These are phyloP conservation scores for Ciconia nigra DNA, from an alignment of 2,797 vertebrate genomes.

Conservation along the genomic window DNA sequence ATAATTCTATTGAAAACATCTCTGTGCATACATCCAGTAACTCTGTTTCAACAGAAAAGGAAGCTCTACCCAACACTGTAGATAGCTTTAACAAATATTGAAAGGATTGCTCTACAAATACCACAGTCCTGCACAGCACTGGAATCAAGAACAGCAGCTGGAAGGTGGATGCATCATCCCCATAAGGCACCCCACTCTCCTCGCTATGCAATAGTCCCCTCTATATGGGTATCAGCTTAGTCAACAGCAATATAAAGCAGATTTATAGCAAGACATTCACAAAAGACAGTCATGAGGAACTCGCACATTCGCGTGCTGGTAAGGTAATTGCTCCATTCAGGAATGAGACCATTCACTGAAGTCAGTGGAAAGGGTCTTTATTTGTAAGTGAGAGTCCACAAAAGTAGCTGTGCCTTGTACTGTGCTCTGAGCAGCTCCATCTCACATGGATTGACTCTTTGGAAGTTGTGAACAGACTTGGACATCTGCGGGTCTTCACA, in stretches of 20 bases:
- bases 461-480: accelerated
- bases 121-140: not conserved
- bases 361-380: not conserved
- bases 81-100: constrained; percentile 21
- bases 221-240: not conserved
- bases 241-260: not conserved
- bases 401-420: not conserved
- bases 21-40: not conserved
- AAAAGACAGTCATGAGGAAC: not conserved
- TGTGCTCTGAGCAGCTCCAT: not conserved
- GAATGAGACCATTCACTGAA: not conserved
- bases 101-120: not conserved
- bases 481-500: not conserved
- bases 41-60: not conserved
- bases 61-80: not conserved
- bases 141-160: not conserved
- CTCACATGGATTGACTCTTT: not conserved
- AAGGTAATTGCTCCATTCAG: not conserved
- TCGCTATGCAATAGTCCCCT: accelerated
- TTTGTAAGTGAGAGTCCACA: not conserved
- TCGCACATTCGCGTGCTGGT: accelerated
- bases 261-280: not conserved
- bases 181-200: not conserved
- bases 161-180: not conserved
- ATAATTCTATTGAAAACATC: constrained; percentile 16